A percentile compares a stretch with the other conserved stretches of the same genome.
Evolutionary conservation across 2,888 invertebrate genomes (phyloP).

Genomic region (Drosophila testacea): DNA sequence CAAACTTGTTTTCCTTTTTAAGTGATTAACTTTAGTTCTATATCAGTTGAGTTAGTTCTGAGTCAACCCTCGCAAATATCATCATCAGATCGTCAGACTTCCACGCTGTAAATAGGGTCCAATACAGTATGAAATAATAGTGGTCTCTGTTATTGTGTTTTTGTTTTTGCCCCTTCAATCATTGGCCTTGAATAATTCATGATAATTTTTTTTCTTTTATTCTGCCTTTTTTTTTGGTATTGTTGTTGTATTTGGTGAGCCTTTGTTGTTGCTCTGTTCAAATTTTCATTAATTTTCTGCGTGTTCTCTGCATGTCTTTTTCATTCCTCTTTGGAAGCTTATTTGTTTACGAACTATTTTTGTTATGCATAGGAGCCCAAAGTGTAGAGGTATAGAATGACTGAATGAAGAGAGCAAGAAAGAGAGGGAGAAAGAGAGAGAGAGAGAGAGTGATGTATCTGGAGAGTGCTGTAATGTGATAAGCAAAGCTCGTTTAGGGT

Average conservation of each 20-base stretch:
- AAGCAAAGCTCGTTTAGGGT: conserved; percentile 17
- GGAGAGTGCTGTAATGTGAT: conserved; percentile 34
- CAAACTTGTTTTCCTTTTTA: no score
- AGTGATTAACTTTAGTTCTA: no score
- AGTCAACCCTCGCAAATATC: conserved; percentile 14
- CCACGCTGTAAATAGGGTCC: conserved; percentile 24
- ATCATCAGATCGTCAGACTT: conserved; percentile 16
- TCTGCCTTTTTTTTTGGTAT: conserved; percentile 12
- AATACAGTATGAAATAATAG: conserved; percentile 50
- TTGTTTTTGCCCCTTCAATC: conserved; percentile 15
- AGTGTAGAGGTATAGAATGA: conserved; percentile 12
- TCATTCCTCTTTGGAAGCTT: conserved; percentile 61
- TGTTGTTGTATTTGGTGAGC: conserved; percentile 15
- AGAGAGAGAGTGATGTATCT: not conserved
- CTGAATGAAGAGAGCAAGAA: not conserved
- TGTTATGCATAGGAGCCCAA: conserved; percentile 31
- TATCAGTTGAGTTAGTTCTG: not conserved
- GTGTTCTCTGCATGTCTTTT: conserved; percentile 19
- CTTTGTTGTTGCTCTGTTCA: conserved; percentile 17
- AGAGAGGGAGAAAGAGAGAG: not conserved
- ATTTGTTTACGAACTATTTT: conserved; percentile 74
- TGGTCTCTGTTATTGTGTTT: conserved; percentile 25
- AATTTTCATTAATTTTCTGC: conserved; percentile 58
- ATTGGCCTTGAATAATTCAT: conserved; percentile 81
- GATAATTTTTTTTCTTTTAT: conserved; percentile 53